Evolutionary conservation across 2,888 invertebrate species (phyloP).

Genomic region (Drosophila kokeensis): DNA sequence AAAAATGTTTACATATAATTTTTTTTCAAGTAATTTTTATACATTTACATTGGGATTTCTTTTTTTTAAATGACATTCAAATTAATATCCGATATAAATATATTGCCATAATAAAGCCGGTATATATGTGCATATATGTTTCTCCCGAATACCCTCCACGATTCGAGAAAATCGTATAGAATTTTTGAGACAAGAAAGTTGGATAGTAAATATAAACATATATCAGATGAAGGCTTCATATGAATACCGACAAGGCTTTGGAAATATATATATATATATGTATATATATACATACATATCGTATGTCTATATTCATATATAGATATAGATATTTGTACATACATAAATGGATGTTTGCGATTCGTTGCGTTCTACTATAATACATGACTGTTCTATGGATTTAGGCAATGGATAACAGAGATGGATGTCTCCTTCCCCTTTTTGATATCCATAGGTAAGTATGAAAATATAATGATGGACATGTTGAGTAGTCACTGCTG

Average conservation of each 20-base stretch:
- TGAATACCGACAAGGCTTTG: not conserved
- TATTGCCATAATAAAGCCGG: not conserved
- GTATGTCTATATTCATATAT: not conserved
- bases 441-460: not conserved
- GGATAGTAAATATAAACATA: not conserved
- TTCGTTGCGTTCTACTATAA: not conserved
- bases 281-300: not conserved
- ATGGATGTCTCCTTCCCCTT: not conserved
- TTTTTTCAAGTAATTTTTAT: not conserved
- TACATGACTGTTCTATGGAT: not conserved
- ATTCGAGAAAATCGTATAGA: not conserved
- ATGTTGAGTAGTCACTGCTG: conserved; percentile 21
- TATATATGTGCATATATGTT: not conserved
- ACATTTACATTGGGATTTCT: not conserved
- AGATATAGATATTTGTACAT: not conserved
- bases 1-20: not conserved
- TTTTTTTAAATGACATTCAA: not conserved
- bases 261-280: not conserved
- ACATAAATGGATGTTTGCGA: not conserved
- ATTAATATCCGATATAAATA: not conserved
- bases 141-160: too few relatives aligned
- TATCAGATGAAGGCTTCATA: not conserved
- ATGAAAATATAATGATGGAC: not conserved
- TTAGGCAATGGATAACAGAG: not conserved
- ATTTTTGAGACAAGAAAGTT: not conserved